Base-by-base conservation (phyloP, 2,888 invertebrate species). In the Xestia ashworthii region DNA sequence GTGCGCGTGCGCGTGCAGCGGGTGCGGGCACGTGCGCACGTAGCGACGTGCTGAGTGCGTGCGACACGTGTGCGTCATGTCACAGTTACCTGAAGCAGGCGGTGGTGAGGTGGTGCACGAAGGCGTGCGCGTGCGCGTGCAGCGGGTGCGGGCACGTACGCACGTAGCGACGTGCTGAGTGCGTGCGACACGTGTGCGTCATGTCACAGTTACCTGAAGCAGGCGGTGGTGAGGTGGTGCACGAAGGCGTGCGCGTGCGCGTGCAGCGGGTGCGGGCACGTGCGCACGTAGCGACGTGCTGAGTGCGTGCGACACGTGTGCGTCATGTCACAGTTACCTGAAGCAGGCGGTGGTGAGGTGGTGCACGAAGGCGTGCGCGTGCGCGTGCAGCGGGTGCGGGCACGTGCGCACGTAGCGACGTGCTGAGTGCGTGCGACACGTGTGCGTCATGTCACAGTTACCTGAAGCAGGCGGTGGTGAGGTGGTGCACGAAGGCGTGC, bases 301-400 rank as follows among this genome's bases (percentile, higher is more conserved):
- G 97, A 93, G 98, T 87, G 99, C 98, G 85, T 98, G 98, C 92
- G 99, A 98, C 69, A 99, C 95, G 22, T 98, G 99, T 93, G 99
- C 98, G 9, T 32, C 62, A 32, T 25, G 19, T 8, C 64, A 41
- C 41, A 53, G 41, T 62, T 12, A 98, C 97, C 98, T 98, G 95
- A 99, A 99, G 74, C 98, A 98, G 0, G 83, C 98, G 98, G 0
- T 98, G 87, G 98, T 98, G 88, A 98, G 98, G 65, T 98, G 97
- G 79, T 97, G 97, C 0, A 98, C 98, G 93, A 99, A 99, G 95
- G 99, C 99, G 93, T 99, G 99, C 83, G 97, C 97, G 93, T 98
- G 98, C 87, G 99, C 98, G 86, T 98, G 98, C 93, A 99, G 98
- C 41, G 41, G 6, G 50, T 19, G 50, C 50, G 50, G 5, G 19